Conservation (phyloP, 2,113 vertebrate species). For the Hydrochoerus hydrochaeris region DNA sequence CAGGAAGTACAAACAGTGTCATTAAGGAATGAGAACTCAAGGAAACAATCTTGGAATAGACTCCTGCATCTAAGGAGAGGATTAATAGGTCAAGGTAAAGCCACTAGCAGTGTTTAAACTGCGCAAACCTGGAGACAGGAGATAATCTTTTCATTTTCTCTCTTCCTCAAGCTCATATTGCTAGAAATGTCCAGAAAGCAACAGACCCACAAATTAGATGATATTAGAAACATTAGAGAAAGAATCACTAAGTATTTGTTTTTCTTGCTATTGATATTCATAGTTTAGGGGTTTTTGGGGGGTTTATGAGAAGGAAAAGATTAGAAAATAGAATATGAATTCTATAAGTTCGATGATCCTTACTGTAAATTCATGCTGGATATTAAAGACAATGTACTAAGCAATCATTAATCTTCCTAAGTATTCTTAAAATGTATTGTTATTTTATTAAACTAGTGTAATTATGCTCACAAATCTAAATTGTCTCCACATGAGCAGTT, state of each 20-base stretch:
- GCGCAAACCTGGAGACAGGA: not conserved
- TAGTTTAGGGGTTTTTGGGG: not conserved
- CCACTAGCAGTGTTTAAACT: not conserved
- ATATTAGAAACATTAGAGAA: not conserved
- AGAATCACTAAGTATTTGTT: not conserved
- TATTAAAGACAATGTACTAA: not conserved
- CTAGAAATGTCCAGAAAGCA: not conserved
- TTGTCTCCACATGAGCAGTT: not conserved
- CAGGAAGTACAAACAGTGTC: slow-evolving; percentile 10
- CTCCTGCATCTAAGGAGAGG: not conserved
- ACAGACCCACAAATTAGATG: not conserved
- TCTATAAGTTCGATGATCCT: not conserved
- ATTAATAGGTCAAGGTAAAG: slow-evolving; percentile 54
- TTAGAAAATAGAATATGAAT: slow-evolving; percentile 13
- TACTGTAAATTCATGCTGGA: not conserved
- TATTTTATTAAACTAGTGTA: slow-evolving; percentile 31
- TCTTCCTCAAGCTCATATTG: not conserved
- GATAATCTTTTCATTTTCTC: not conserved
- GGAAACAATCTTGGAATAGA: not conserved
- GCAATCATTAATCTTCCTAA: slow-evolving; percentile 57
- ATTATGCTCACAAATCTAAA: slow-evolving; percentile 61
- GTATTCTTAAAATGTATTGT: slow-evolving; percentile 1
- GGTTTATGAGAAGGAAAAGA: slow-evolving; percentile 29
- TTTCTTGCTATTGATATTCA: slow-evolving; percentile 1
- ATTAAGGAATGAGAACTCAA: slow-evolving; percentile 1